phyloP scores from a whole-genome alignment of 2,888 invertebrate species.

The Chloromyia formosa region DNA sequence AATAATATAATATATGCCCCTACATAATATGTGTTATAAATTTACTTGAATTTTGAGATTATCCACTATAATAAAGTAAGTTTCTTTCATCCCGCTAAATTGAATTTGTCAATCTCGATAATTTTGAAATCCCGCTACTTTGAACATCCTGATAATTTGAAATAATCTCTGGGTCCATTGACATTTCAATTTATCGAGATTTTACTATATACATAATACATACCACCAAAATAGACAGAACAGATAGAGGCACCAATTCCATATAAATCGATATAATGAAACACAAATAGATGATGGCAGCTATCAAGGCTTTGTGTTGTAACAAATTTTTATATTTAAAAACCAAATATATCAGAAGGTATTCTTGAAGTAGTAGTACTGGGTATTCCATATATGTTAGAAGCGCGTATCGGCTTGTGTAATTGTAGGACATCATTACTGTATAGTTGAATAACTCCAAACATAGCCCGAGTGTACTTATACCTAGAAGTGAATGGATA shows the following conservation, averaged over 20 bases:
- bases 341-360: constrained; percentile 75
- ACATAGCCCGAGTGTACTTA: constrained; percentile 60
- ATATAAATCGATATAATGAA: constrained; percentile 65
- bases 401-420: constrained; percentile 74
- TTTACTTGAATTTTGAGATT: too few relatives aligned
- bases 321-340: constrained; percentile 73
- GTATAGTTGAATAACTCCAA: constrained; percentile 74
- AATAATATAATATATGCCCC: too few relatives aligned
- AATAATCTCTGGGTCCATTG: too few relatives aligned
- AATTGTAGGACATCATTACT: constrained; percentile 83
- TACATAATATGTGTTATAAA: too few relatives aligned
- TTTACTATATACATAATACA: too few relatives aligned
- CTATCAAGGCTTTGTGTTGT: constrained; percentile 60
- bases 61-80: too few relatives aligned
- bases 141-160: too few relatives aligned
- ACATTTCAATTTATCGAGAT: too few relatives aligned
- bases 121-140: too few relatives aligned
- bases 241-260: constrained; percentile 57
- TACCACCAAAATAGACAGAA: constrained; percentile 63
- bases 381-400: constrained; percentile 87
- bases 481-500: constrained; percentile 56
- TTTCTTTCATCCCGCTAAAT: too few relatives aligned
- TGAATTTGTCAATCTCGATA: too few relatives aligned
- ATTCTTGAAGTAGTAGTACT: constrained; percentile 79
- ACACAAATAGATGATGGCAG: constrained; percentile 63